A percentile compares a stretch with the other conserved stretches of the same genome.
Conservation (phyloP, 2,888 invertebrate species). For the Hymenopus coronatus region DNA sequence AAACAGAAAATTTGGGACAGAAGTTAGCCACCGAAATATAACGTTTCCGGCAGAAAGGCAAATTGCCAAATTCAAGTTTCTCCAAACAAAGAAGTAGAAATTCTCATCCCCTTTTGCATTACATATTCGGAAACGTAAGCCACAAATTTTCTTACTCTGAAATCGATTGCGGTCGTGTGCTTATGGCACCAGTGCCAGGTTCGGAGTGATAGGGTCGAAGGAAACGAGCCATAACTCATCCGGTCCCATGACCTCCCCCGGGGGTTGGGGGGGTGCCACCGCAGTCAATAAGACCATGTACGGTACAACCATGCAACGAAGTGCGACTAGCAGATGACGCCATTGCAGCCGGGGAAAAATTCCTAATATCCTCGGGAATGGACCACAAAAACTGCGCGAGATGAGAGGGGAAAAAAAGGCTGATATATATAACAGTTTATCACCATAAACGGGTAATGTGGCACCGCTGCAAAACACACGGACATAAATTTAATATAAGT, state of each 20-base stretch:
- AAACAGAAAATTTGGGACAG: no score
- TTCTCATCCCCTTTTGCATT: not conserved
- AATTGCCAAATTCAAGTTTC: not conserved
- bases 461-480: not conserved
- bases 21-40: not conserved
- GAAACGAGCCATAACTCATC: not conserved
- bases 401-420: not conserved
- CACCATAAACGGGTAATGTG: not conserved
- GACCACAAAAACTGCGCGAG: no score
- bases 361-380: not conserved
- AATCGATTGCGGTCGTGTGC: not conserved
- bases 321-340: not conserved
- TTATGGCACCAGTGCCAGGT: not conserved
- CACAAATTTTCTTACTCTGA: not conserved
- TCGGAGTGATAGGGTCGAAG: not conserved
- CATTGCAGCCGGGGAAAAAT: not conserved
- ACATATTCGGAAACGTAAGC: not conserved
- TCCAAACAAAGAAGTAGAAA: not conserved
- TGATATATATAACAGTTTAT: not conserved
- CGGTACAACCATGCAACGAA: not conserved
- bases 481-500: not conserved
- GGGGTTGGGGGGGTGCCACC: no score
- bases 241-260: no score
- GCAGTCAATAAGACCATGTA: not conserved
- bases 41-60: not conserved